A percentile compares a stretch with the other conserved stretches of the same genome.
phyloP scores from a whole-genome alignment of 2,797 vertebrate species.

The Tapera naevia region DNA sequence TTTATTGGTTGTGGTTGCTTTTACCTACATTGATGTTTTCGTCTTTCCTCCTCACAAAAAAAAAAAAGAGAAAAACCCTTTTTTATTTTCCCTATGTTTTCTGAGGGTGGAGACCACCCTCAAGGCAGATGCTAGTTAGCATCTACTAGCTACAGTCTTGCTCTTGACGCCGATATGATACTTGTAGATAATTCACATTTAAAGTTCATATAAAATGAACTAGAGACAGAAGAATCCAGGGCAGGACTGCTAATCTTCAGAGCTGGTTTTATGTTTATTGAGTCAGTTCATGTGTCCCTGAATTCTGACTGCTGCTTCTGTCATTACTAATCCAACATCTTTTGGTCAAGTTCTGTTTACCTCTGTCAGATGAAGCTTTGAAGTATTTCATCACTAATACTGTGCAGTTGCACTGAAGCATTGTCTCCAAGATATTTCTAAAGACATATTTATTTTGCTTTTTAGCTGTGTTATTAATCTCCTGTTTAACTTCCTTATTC shows the following conservation, averaged over 20 bases:
- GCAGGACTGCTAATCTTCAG: neutral
- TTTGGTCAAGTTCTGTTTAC: neutral
- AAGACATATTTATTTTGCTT: neutral
- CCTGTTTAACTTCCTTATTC: neutral
- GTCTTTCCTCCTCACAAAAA: neutral
- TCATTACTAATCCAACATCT: neutral
- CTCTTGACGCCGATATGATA: neutral
- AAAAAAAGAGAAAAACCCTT: neutral
- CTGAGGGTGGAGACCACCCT: neutral
- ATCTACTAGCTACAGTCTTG: neutral
- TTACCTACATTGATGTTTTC: neutral
- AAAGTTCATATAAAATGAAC: neutral
- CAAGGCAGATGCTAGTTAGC: neutral
- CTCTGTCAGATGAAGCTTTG: neutral
- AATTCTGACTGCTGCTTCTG: neutral
- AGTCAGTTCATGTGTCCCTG: neutral
- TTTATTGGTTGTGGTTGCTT: neutral
- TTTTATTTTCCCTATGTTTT: neutral
- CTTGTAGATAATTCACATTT: neutral
- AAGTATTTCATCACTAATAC: neutral
- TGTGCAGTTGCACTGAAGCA: neutral
- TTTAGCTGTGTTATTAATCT: neutral
- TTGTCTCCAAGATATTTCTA: neutral
- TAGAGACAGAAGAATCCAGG: neutral
- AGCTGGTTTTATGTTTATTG: neutral